phyloP scores from a whole-genome alignment of 2,888 invertebrate species.

The Tipula vernalis region DNA sequence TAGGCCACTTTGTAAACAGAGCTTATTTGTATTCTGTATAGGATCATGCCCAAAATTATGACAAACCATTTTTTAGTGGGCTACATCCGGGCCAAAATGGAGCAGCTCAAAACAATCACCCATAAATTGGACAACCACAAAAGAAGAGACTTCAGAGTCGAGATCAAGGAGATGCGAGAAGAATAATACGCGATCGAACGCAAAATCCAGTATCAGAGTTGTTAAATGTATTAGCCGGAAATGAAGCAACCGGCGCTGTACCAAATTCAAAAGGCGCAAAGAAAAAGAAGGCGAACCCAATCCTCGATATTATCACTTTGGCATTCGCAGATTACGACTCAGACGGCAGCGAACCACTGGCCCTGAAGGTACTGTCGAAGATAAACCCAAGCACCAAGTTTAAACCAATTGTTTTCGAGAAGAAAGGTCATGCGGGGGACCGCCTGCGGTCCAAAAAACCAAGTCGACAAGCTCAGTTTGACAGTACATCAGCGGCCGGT shows the following conservation, averaged over 20 bases:
- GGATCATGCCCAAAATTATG: background rate
- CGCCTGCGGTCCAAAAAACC: background rate
- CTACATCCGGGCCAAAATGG: background rate
- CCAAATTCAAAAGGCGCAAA: background rate
- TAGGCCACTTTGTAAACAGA: background rate
- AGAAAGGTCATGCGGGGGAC: no score
- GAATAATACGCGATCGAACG: background rate
- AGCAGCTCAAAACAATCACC: no score
- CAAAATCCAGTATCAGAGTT: background rate
- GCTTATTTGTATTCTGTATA: background rate
- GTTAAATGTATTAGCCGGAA: background rate
- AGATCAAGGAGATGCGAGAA: background rate
- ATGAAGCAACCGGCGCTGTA: background rate
- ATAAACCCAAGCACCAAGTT: background rate
- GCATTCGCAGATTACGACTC: no score
- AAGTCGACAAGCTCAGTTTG: background rate
- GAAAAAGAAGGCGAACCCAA: background rate
- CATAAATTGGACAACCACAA: no score
- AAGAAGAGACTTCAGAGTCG: background rate
- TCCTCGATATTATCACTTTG: background rate
- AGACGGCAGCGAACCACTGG: no score
- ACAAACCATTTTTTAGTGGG: background rate
- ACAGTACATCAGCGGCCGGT: background rate
- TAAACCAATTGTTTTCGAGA: background rate
- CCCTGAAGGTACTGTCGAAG: no score